These are phyloP conservation scores for Spicauda simplicius DNA, from an alignment of 2,888 invertebrate species.

Conservation along the genomic window DNA sequence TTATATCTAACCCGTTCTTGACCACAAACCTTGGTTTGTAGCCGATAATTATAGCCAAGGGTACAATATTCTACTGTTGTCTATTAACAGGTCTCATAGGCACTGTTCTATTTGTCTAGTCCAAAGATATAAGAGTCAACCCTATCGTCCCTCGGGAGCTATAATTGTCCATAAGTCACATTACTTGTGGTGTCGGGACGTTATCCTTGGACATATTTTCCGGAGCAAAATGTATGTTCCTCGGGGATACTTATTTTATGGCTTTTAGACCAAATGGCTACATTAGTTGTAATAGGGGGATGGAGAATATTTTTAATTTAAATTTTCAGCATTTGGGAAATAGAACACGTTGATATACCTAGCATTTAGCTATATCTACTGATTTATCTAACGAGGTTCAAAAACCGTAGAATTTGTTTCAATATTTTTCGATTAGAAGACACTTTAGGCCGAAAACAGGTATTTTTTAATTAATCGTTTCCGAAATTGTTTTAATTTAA, in stretches of 20 bases:
- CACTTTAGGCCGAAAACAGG: too few relatives aligned
- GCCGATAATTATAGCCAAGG: background rate
- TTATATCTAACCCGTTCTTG: background rate
- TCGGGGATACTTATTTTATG: background rate
- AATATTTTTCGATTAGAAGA: too few relatives aligned
- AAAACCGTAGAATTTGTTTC: too few relatives aligned
- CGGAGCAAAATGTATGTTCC: background rate
- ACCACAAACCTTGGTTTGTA: background rate
- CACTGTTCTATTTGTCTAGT: background rate
- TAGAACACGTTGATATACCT: too few relatives aligned
- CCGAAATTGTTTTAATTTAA: too few relatives aligned
- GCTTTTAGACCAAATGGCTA: background rate
- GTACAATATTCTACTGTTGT: background rate
- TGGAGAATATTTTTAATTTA: too few relatives aligned
- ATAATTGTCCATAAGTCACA: conserved; percentile 3
- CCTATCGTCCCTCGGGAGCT: conserved; percentile 1
- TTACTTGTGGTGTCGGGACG: conserved; percentile 5
- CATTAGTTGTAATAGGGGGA: background rate
- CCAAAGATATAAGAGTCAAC: background rate
- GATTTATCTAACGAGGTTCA: too few relatives aligned
- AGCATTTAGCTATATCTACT: too few relatives aligned
- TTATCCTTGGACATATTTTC: conserved; percentile 1
- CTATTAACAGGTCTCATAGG: background rate
- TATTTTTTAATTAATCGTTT: too few relatives aligned
- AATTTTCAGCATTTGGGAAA: too few relatives aligned